Base-by-base conservation (phyloP, 2,888 invertebrate genomes). In the Pristionchus arcanus region DNA sequence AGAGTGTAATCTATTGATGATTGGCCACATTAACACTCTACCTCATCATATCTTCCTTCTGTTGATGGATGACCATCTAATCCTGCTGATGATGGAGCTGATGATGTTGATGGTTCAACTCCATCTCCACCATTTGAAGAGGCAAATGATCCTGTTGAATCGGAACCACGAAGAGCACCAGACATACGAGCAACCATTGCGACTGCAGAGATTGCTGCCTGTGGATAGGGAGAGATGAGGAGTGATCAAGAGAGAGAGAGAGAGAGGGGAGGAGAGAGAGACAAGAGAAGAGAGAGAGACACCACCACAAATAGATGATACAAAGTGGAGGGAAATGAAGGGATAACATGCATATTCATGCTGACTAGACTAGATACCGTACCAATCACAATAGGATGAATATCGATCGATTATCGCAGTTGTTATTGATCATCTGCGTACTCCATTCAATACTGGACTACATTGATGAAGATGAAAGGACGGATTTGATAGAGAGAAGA, bases 131-230 rank as follows among this genome's bases (percentile, higher is more conserved):
- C 87, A 71, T 87, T 87, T 28, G 89, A 87, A 9, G 93, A 92
- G 15, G 91, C 92, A 28, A 93, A 92, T 28, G 91, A 91, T 84
- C 93, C 92, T 42, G 92, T 92, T n/a, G 92, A 92, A 87, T 93
- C 93, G 71, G 91, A 91, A 55, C 92, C 92, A 53, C 93, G 90
- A 49, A 93, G 90, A 53, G 91, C 92, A 34, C 93, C 93, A 89
- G 91, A 91, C 95, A 94, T 94, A 53, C 94, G 91, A 34, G 94
- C 94, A 90, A 94, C 94, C 93, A 95, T 93, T 89, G 94, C 94
- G 85, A 94, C 95, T 71, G 94, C 94, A 74, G 94, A 94, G 85
- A 94, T 94, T 90, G 94, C 95, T 89, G 94, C 94, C 94, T 94
- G 91, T 59, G 90, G 83, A 89, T 87, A 88, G 81, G 89, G 85